phyloP scores from a whole-genome alignment of 2,888 invertebrate species.

The Mamestra brassicae region DNA sequence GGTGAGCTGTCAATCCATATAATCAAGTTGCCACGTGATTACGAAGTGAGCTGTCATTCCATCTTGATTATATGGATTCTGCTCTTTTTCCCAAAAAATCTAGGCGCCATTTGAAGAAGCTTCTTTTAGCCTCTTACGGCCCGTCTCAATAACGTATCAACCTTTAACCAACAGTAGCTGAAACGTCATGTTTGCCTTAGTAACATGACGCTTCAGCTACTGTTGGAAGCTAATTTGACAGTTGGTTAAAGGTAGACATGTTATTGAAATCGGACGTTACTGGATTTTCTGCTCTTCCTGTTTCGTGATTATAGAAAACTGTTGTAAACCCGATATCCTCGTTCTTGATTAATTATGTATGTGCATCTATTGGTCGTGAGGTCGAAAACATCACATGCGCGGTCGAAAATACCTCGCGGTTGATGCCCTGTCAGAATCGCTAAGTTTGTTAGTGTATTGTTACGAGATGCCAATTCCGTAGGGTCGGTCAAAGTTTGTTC shows the following conservation, averaged over 20 bases:
- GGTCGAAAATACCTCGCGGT: conserved; percentile 53
- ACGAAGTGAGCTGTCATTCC: no score
- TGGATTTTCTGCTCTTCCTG: conserved; percentile 32
- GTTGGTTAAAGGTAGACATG: no score
- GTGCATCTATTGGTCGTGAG: conserved; percentile 76
- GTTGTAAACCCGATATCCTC: conserved; percentile 65
- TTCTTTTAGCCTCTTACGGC: neutral
- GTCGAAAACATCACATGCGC: conserved; percentile 65
- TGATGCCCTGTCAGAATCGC: conserved; percentile 49
- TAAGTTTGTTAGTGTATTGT: conserved; percentile 42
- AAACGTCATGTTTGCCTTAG: no score
- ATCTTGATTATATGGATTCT: no score
- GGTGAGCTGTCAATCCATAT: no score
- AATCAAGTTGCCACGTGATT: no score
- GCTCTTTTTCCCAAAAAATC: no score
- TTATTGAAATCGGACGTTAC: neutral
- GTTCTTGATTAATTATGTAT: conserved; percentile 78
- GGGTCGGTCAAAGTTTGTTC: conserved; percentile 10
- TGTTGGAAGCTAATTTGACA: no score
- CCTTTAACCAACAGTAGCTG: no score
- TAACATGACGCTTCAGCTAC: no score
- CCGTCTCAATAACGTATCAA: no score
- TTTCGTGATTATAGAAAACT: conserved; percentile 50
- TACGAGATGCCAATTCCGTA: conserved; percentile 31
- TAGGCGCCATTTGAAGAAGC: no score